These are phyloP conservation scores for Platalea minor DNA, from an alignment of 2,797 vertebrate genomes.

Conservation along the genomic window DNA sequence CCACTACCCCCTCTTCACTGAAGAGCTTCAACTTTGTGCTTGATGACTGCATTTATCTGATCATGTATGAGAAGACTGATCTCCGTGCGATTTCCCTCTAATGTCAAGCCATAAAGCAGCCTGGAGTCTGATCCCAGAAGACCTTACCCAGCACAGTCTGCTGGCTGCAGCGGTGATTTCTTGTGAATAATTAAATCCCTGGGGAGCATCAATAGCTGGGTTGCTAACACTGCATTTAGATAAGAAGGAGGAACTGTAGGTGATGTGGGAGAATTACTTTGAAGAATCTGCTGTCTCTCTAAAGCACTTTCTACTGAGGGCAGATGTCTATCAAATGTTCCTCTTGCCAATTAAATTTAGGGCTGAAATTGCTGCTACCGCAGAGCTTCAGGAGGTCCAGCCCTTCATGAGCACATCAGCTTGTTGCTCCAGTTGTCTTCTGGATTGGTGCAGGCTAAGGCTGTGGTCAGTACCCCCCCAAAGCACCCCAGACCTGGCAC, in stretches of 20 bases:
- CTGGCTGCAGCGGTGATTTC: background rate
- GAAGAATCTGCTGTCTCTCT: background rate
- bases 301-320: background rate
- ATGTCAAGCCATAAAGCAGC: background rate
- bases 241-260: background rate
- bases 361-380: background rate
- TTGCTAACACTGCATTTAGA: background rate
- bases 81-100: slow-evolving; percentile 4
- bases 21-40: background rate
- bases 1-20: background rate
- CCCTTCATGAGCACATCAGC: background rate
- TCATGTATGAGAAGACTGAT: background rate
- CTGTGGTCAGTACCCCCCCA: background rate
- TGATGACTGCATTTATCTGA: slow-evolving; percentile 6
- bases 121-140: slow-evolving; percentile 7
- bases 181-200: slow-evolving; percentile 19
- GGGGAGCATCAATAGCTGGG: background rate
- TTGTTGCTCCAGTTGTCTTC: background rate
- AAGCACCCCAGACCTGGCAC: background rate
- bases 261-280: background rate
- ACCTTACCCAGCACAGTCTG: background rate
- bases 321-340: background rate
- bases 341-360: background rate
- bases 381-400: background rate
- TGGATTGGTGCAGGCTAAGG: background rate